These are phyloP conservation scores for Strix occidentalis DNA, from an alignment of 2,797 vertebrate genomes.

Conservation along the genomic window DNA sequence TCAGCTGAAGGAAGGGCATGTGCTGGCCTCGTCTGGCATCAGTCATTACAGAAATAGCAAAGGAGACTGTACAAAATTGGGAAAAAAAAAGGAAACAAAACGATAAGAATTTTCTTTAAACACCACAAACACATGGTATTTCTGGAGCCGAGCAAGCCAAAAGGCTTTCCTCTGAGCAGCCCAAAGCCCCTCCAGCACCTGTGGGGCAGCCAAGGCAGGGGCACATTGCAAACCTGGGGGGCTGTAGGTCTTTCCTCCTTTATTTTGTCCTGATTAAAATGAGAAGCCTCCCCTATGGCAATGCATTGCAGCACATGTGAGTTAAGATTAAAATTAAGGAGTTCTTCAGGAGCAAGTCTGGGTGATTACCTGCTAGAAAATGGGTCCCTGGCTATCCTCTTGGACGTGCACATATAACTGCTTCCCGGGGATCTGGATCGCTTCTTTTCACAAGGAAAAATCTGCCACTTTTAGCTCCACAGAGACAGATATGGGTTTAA, in stretches of 20 bases:
- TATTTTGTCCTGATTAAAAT: not conserved
- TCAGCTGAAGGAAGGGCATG: not conserved
- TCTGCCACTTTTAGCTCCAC: not conserved
- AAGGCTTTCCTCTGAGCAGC: not conserved
- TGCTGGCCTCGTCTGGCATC: not conserved
- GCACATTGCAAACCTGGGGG: not conserved
- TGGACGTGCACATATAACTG: not conserved
- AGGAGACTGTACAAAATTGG: not conserved
- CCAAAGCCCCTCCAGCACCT: not conserved
- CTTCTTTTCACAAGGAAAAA: not conserved
- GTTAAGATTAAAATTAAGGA: not conserved
- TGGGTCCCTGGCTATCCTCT: not conserved
- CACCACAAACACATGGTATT: rapidly evolving
- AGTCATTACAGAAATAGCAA: not conserved
- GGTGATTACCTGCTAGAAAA: not conserved
- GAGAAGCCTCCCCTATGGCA: not conserved
- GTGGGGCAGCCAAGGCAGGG: rapidly evolving
- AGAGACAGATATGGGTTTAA: not conserved
- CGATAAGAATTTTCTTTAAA: not conserved
- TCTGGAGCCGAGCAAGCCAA: not conserved
- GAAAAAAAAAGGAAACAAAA: not conserved
- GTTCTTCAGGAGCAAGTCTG: not conserved
- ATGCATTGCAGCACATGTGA: rapidly evolving
- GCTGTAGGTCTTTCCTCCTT: not conserved
- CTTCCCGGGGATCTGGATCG: rapidly evolving